phyloP scores from a whole-genome alignment of 2,797 vertebrate species.

The Caiman crocodilus region DNA sequence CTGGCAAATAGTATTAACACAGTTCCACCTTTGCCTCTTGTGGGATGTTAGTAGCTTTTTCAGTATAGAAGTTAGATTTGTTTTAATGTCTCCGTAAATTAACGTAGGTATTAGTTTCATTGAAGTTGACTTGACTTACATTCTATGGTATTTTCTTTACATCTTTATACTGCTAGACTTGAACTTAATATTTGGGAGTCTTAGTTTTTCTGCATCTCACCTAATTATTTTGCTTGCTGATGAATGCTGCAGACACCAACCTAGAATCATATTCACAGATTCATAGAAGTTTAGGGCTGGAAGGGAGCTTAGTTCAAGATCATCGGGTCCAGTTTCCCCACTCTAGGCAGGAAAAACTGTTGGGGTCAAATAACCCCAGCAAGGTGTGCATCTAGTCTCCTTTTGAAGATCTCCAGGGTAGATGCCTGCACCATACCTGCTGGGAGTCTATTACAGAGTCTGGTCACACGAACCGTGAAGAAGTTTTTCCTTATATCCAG shows the following conservation, averaged over 20 bases:
- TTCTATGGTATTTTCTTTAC: conserved; percentile 23
- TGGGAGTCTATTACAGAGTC: no score
- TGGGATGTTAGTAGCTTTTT: not conserved
- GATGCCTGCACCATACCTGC: no score
- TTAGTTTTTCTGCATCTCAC: conserved; percentile 30
- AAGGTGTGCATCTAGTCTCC: no score
- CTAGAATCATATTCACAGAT: not conserved
- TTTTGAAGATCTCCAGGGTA: no score
- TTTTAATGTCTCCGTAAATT: not conserved
- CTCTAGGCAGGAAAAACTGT: no score
- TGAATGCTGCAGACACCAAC: not conserved
- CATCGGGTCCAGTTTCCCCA: no score
- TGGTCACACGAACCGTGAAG: no score
- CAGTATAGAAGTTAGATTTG: not conserved
- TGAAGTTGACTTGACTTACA: not conserved
- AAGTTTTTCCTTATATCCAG: no score
- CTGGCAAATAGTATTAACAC: not conserved
- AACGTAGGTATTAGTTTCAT: not conserved
- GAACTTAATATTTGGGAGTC: conserved; percentile 41
- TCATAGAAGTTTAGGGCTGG: no score
- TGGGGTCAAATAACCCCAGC: no score
- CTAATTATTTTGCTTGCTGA: conserved; percentile 62
- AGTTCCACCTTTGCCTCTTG: not conserved
- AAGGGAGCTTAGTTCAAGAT: no score
- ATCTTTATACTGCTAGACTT: not conserved